Evolutionary conservation across 2,888 invertebrate genomes (phyloP), one percentile per base, ranked within the genome.

Genomic region (Mythimna albipuncta): DNA sequence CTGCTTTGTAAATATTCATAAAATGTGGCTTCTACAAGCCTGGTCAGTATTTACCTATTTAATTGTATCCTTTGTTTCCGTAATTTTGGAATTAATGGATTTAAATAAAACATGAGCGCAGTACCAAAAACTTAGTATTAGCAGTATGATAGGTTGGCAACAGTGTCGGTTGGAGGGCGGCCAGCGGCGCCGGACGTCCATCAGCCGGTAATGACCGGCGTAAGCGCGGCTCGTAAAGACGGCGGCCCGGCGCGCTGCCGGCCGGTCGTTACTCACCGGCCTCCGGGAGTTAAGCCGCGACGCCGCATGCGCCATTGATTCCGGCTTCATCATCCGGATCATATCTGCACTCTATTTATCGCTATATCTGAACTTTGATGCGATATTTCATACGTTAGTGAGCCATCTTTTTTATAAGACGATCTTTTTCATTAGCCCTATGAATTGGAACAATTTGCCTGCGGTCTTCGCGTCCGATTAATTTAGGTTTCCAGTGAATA

Each of bases 131-230:
- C 52, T 75, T 61, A 75, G 73, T 69, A 58, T 66, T 38, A 79
- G 72, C 57, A 54, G 59, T 61, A 66, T 70, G 71, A 72, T 71
- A 66, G 72, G 81, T 77, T 85, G 85, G 83, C 83, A 82, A 44
- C 73, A 32, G 38, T 52, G 77, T 54, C 54, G 68, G 64, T 84
- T 85, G 85, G 85, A 80, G 66, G n/a, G 2, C n/a, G 62, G 78
- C 86, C 85, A 86, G 85, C 69, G 44, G 19, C 21, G 66, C 79
- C 62, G 75, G 67, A 75, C 84, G 86, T 88, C 83, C 77, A 83
- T 87, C 87, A 86, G 57, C 57, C 82, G 66, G 79, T 86, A 83
- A 87, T 87, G 78, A 86, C 80, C 76, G 71, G 74, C 81, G 80
- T 81, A 70, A 79, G 79, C 79, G 81, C 64, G 67, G 77, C 84